Base-by-base conservation (phyloP, 2,797 vertebrate genomes). In the Sebastes jordani region DNA sequence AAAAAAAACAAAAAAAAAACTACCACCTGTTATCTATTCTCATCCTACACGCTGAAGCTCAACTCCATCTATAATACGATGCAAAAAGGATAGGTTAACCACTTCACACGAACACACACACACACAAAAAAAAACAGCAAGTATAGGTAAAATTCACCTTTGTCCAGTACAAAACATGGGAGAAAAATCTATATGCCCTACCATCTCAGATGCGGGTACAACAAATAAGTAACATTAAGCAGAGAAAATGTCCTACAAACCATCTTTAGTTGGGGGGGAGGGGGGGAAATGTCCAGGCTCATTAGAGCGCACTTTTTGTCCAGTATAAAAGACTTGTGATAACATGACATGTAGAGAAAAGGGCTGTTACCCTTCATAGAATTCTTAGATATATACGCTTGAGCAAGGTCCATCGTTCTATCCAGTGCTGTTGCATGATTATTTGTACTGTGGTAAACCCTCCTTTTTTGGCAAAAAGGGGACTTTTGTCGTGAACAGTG, bases 91-190 rank as follows among this genome's bases (percentile, higher is more conserved):
- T 83, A 85, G 88, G 85, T 88, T 81, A 91, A 91, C 89, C 88
- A 92, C 90, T 88, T 86, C 91, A 95, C 92, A 86, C 84, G 7
- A 71, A 84, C 80, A 81, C 56, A 83, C 64, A 81, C 34, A 79
- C 11, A 38, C 25, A 18, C n/a, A 23, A 10, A 34, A 27, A 5
- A 56, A 68, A 81, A 74, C 79, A 89, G 85, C 74, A 94, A 92
- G 92, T 89, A 91, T 93, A 94, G 95, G 95, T 93, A 95, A 95
- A 95, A 93, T 91, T 90, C 94, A 96, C 96, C 96, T 95, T 96
- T 96, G 96, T 97, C 96, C 94, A 95, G 93, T 95, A 95, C 84
- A 95, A 94, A 94, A 94, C 80, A 89, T 76, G 86, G 84, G 84
- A 91, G 81, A 81, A 78, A 91, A 91, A 74, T 91, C 90, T 93